Conservation (phyloP, 2,113 vertebrate genomes). For the Pygoscelis antarcticus region DNA sequence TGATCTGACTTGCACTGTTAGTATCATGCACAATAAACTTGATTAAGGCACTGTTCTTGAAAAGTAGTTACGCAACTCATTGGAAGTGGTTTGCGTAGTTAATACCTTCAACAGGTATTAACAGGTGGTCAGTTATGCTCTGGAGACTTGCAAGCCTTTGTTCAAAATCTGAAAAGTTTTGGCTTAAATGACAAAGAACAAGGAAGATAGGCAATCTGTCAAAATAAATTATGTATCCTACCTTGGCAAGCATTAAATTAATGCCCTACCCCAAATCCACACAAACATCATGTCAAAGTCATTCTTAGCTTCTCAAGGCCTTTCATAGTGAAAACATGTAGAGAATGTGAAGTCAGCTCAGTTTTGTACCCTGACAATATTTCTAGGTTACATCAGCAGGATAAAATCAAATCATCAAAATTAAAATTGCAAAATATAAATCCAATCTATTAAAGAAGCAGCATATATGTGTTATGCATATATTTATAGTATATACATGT, state of each 20-base stretch:
- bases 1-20: background rate
- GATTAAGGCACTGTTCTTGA: background rate
- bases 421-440: background rate
- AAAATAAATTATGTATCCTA: background rate
- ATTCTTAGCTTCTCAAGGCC: background rate
- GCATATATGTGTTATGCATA: background rate
- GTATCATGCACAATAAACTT: background rate
- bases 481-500: background rate
- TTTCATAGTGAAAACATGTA: background rate
- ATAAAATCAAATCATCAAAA: background rate
- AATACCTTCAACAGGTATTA: background rate
- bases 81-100: background rate
- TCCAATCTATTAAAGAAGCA: background rate
- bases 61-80: background rate
- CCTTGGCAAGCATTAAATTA: background rate
- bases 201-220: background rate
- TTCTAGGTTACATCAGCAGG: background rate
- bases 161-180: background rate
- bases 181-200: conserved; percentile 1
- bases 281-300: background rate
- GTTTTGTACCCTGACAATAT: background rate
- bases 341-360: background rate
- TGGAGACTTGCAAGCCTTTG: background rate
- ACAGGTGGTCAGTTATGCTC: background rate
- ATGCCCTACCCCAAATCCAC: background rate